A percentile compares a stretch with the other conserved stretches of the same genome.
Evolutionary conservation across 92 coral and sea anemone species (phyloP).

Genomic region (Epizoanthus ramosus): DNA sequence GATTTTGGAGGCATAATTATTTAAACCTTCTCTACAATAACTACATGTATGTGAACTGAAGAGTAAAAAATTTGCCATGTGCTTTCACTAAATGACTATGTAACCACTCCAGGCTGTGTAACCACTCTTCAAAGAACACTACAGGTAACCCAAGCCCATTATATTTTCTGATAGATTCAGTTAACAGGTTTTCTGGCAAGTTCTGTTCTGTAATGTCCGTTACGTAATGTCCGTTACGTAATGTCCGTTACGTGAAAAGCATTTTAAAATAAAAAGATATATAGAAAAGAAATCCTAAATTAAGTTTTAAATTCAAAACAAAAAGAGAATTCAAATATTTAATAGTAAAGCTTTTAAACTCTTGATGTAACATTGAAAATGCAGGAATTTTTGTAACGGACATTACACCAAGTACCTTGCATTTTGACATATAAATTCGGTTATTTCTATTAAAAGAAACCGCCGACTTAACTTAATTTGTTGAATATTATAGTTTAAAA

Average conservation of each 20-base stretch:
- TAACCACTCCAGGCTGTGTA: constrained; percentile 32
- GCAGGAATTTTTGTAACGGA: not conserved
- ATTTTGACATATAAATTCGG: not conserved
- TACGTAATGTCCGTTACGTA: too few species aligned
- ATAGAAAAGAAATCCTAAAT: not conserved
- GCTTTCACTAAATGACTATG: constrained; percentile 38
- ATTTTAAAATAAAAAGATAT: not conserved
- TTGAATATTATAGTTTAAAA: constrained; percentile 22
- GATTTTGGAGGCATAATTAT: constrained; percentile 48
- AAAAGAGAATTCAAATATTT: constrained; percentile 16
- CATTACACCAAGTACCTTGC: too few species aligned
- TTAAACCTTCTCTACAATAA: constrained; percentile 10
- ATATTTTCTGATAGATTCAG: constrained; percentile 11
- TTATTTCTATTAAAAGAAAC: constrained; percentile 20
- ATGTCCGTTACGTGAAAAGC: too few species aligned
- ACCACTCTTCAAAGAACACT: constrained; percentile 16
- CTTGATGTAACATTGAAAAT: constrained; percentile 3
- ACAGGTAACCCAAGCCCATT: constrained; percentile 6
- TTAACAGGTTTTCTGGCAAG: constrained; percentile 24
- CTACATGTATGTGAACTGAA: not conserved
- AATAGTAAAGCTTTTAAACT: constrained; percentile 19
- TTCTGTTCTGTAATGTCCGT: not conserved
- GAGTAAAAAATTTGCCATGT: constrained; percentile 22
- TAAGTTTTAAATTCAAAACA: constrained; percentile 9
- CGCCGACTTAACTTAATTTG: constrained; percentile 1